phyloP scores from a whole-genome alignment of 2,113 vertebrate species.

The Vimba vimba region DNA sequence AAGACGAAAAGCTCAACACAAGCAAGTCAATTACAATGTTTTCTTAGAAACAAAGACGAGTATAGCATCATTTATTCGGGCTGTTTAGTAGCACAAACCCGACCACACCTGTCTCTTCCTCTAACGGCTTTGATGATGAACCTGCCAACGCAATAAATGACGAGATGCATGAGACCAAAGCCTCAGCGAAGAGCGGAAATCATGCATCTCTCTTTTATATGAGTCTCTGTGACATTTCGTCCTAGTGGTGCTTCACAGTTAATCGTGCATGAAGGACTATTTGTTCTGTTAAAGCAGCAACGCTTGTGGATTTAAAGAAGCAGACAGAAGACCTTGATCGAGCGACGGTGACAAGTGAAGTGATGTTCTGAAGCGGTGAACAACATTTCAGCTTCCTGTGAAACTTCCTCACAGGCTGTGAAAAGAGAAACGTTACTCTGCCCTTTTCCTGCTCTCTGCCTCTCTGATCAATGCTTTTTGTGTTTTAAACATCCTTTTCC shows the following conservation, averaged over 20 bases:
- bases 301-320: background rate
- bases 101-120: slow-evolving; percentile 36
- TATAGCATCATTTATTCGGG: background rate
- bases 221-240: background rate
- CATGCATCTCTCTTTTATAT: background rate
- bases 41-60: too few species aligned
- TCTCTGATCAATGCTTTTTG: slow-evolving; percentile 17
- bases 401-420: slow-evolving; percentile 18
- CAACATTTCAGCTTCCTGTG: slow-evolving; percentile 32
- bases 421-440: slow-evolving; percentile 3
- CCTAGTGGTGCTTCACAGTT: background rate
- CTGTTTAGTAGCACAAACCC: background rate
- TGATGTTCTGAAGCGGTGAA: slow-evolving; percentile 1
- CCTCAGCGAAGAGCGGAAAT: background rate
- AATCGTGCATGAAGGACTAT: background rate
- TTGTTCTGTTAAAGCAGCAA: background rate
- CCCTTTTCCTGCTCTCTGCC: slow-evolving; percentile 30
- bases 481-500: slow-evolving; percentile 50
- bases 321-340: background rate
- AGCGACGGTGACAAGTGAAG: background rate
- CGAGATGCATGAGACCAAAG: background rate
- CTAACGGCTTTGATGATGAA: background rate
- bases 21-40: too few species aligned
- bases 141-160: background rate
- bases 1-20: too few species aligned